A percentile compares a stretch with the other conserved stretches of the same genome.
Evolutionary conservation across 2,797 vertebrate species (phyloP).

Genomic region (Morus bassanus): DNA sequence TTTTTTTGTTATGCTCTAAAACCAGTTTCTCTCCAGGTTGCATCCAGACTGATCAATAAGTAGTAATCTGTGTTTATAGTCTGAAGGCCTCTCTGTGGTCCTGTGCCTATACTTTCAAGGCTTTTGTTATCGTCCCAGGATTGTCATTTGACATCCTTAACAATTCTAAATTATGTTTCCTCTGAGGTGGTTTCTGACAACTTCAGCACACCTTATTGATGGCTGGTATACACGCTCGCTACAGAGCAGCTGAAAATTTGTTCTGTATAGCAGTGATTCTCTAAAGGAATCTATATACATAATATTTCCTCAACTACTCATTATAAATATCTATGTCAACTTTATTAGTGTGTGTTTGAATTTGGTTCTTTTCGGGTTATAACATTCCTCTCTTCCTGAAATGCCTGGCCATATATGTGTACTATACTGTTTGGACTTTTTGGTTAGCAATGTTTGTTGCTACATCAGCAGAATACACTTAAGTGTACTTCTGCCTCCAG

Average conservation of each 20-base stretch:
- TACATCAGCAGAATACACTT: neutral
- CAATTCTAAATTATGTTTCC: neutral
- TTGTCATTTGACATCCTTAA: neutral
- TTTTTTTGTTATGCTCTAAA: neutral
- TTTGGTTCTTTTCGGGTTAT: neutral
- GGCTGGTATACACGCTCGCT: rapidly evolving
- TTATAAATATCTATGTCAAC: neutral
- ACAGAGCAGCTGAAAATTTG: neutral
- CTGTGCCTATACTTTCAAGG: neutral
- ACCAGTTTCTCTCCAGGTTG: neutral
- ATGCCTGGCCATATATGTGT: neutral
- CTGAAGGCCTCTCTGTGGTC: neutral
- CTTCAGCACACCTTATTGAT: neutral
- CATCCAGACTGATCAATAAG: neutral
- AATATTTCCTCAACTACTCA: neutral
- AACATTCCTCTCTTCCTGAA: neutral
- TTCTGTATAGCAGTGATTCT: neutral
- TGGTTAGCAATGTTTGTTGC: neutral
- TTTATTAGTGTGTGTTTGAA: neutral
- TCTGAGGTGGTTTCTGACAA: neutral
- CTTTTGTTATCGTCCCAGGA: neutral
- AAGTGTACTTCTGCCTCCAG: neutral
- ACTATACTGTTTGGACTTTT: neutral
- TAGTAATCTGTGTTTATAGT: neutral
- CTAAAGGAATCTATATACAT: neutral